These are phyloP conservation scores for Epirrhoe alternata DNA, from an alignment of 2,888 invertebrate species.

Conservation along the genomic window DNA sequence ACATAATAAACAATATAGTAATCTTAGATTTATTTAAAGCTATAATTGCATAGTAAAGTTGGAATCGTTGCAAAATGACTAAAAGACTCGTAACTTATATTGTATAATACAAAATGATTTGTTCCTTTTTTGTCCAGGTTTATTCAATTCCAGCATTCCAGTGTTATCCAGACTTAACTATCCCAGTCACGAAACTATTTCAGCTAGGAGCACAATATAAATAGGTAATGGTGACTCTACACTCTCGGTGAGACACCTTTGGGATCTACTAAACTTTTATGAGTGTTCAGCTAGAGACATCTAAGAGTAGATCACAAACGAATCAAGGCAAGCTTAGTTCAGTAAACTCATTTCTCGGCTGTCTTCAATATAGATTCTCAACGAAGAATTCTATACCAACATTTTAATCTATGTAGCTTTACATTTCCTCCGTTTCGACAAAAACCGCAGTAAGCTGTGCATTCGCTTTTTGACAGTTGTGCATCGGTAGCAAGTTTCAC, in stretches of 20 bases:
- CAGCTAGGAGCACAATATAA: conserved; percentile 38
- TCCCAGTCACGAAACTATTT: conserved; percentile 49
- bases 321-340: conserved; percentile 2
- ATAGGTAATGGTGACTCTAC: conserved; percentile 26
- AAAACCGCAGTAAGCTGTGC: neutral
- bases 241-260: conserved; percentile 20
- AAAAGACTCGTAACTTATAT: neutral
- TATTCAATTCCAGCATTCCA: conserved; percentile 21
- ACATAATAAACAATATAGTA: too few species aligned
- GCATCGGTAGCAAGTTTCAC: conserved; percentile 19
- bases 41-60: too few species aligned
- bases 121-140: conserved; percentile 14
- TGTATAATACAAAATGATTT: neutral
- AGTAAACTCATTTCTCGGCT: neutral
- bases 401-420: neutral
- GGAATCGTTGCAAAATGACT: neutral
- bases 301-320: neutral
- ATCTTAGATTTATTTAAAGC: too few species aligned
- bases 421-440: neutral
- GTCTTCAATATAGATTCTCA: neutral
- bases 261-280: conserved; percentile 16
- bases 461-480: neutral
- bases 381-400: neutral
- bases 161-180: conserved; percentile 32
- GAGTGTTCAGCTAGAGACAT: neutral